Evolutionary conservation across 2,888 invertebrate genomes (phyloP), one percentile per base, ranked within the genome.

Genomic region (Tetranychus piercei): DNA sequence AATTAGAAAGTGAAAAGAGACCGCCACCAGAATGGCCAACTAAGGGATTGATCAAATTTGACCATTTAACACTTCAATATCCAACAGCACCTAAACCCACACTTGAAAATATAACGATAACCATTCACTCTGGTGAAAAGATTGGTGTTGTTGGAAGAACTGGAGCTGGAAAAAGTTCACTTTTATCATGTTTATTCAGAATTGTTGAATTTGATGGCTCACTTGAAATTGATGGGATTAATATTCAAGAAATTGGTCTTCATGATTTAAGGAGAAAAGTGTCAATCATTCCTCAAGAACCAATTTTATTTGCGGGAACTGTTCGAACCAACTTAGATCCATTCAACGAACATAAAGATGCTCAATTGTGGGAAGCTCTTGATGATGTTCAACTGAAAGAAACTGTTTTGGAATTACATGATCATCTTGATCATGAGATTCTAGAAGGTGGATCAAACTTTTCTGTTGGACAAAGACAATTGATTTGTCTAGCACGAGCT

Each of bases 231-330:
- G 85, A 85, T 78, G 82, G 80, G 23, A 77, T 84, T 18, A 80
- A 83, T 77, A 82, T 82, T 43, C 78, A 78, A 71, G 75, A 80
- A 1, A 80, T 86, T n/a, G 84, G 84, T 20, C 82, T 86, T 44
- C 84, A 88, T 81, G 89, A 90, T 80, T 83, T 95, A 44, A 85
- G 94, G 72, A 87, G 86, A 74, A 89, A 88, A 79, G 89, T 95
- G 74, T 89, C 94, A 0, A 94, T 94, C 77, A 94, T 95, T 80
- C 94, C 94, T 0, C 94, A 94, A 80, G 92, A 92, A 80, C 92
- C 93, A 0, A 88, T 92, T 43, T 82, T 94, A 34, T 93, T 94
- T 83, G 89, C 91, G 0, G 94, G 93, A 71, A 89, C 91, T 4
- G 86, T 94, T 84, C 85, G 94, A 4, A 88, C 89, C 80, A 94